A percentile compares a stretch with the other conserved stretches of the same genome.
phyloP scores from a whole-genome alignment of 2,797 vertebrate genomes.

The Cuculus canorus region DNA sequence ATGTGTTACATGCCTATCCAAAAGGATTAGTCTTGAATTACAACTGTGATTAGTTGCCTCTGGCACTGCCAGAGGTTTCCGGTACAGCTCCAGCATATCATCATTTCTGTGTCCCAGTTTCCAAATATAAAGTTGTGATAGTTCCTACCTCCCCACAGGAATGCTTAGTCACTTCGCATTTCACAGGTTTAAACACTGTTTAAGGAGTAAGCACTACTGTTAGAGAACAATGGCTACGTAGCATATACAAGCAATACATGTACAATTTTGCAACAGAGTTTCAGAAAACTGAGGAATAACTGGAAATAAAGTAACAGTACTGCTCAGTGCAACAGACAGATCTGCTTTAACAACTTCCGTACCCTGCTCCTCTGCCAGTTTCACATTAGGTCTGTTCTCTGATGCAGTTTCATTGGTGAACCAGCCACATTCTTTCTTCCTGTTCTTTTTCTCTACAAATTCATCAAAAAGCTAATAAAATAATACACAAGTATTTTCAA shows the following conservation, averaged over 20 bases:
- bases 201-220: neutral
- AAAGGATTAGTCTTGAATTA: constrained; percentile 12
- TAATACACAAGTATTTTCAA: neutral
- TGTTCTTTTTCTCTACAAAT: neutral
- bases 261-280: neutral
- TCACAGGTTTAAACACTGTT: neutral
- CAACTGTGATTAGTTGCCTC: neutral
- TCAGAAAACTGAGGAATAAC: neutral
- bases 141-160: neutral
- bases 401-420: neutral
- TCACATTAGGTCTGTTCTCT: neutral
- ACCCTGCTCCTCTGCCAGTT: neutral
- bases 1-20: neutral
- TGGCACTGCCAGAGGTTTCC: constrained; percentile 24
- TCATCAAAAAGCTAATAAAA: neutral
- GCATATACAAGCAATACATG: accelerated
- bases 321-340: neutral
- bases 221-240: neutral
- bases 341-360: neutral
- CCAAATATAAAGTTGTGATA: constrained; percentile 45
- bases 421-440: neutral
- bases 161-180: constrained; percentile 15
- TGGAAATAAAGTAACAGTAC: neutral
- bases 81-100: constrained; percentile 10
- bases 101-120: constrained; percentile 36